A percentile compares a stretch with the other conserved stretches of the same genome.
phyloP scores from a whole-genome alignment of 1,140 invertebrate species.

The Cotesia glomerata region DNA sequence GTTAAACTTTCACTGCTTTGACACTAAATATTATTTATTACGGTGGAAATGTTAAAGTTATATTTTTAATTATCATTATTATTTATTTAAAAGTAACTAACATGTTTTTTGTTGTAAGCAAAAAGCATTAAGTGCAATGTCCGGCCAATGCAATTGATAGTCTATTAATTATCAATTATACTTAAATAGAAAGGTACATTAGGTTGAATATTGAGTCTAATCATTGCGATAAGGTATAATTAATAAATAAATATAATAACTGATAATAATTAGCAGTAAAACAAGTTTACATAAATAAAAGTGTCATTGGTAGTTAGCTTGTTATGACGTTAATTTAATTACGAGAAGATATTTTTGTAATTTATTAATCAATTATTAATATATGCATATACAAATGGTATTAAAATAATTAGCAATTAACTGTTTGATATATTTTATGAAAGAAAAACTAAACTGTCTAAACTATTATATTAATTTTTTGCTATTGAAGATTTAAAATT shows the following conservation, averaged over 20 bases:
- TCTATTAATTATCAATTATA: conserved; percentile 11
- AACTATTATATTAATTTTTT: no score
- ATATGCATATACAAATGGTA: no score
- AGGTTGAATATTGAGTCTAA: neutral
- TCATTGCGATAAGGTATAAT: no score
- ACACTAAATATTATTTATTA: no score
- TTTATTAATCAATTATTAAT: no score
- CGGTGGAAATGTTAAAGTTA: no score
- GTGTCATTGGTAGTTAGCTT: neutral
- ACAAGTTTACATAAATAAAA: neutral
- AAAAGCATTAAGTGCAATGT: conserved; percentile 48
- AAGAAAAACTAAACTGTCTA: no score
- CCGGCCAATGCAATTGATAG: conserved; percentile 53
- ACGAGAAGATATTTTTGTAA: neutral
- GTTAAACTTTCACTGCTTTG: neutral
- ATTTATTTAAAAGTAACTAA: neutral
- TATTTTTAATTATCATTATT: no score
- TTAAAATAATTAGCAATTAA: no score
- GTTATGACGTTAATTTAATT: neutral
- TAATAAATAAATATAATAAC: no score
- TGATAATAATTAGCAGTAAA: neutral
- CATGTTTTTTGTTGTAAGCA: neutral
- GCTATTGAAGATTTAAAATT: no score
- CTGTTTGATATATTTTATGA: no score
- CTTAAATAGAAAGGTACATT: neutral